phyloP scores from a whole-genome alignment of 2,113 vertebrate genomes.

The Antennarius striatus region DNA sequence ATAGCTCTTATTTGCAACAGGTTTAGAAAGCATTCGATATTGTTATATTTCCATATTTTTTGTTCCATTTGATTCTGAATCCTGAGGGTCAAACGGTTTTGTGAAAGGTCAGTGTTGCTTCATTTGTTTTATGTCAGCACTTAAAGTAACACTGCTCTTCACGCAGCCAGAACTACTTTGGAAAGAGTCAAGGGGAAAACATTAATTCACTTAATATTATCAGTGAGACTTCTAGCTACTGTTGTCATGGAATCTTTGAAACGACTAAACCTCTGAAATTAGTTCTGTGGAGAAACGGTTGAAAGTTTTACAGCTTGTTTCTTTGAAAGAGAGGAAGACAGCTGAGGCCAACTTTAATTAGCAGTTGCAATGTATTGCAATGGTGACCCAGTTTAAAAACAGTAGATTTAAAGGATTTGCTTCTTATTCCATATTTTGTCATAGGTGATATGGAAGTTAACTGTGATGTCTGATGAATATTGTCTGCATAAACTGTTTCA shows the following conservation, averaged over 20 bases:
- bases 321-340: not conserved
- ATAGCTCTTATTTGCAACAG: not conserved
- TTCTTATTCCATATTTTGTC: not conserved
- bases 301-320: not conserved
- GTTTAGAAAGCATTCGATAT: not conserved
- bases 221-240: not conserved
- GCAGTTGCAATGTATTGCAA: not conserved
- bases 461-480: too few species aligned
- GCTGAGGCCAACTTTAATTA: not conserved
- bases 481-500: too few species aligned
- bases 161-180: slow-evolving; percentile 22
- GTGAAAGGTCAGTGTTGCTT: slow-evolving; percentile 32
- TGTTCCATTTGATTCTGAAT: not conserved
- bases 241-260: not conserved
- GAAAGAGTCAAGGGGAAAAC: slow-evolving; percentile 21
- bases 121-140: slow-evolving; percentile 18
- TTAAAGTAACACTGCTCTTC: slow-evolving; percentile 7
- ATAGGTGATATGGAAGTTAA: not conserved
- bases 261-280: not conserved
- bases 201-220: slow-evolving; percentile 25
- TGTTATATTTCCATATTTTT: not conserved
- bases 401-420: not conserved
- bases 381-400: slow-evolving; percentile 10
- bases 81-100: not conserved
- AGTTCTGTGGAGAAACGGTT: not conserved